phyloP scores from a whole-genome alignment of 2,888 invertebrate species.

The Cheilosia pagana region DNA sequence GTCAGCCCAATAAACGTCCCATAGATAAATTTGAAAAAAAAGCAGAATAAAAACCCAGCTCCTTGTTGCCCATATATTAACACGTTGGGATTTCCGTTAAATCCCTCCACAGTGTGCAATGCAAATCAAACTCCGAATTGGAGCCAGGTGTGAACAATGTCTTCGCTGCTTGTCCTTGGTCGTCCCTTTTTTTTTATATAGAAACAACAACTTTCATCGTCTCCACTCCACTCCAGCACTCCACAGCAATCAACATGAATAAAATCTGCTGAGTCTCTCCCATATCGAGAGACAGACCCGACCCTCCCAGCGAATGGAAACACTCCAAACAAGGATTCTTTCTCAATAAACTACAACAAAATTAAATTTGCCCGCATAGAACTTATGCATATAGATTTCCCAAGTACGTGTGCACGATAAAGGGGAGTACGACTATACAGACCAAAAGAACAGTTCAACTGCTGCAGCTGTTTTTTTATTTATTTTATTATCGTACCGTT shows the following conservation, averaged over 20 bases:
- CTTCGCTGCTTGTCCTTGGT: slow-evolving; percentile 32
- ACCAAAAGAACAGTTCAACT: slow-evolving; percentile 36
- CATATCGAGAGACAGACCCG: slow-evolving; percentile 6
- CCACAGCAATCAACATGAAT: slow-evolving; percentile 52
- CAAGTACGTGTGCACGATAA: slow-evolving; percentile 19
- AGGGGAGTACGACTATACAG: background rate
- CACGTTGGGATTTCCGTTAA: background rate
- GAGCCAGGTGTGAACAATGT: slow-evolving; percentile 65
- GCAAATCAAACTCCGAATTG: slow-evolving; percentile 52
- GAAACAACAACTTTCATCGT: slow-evolving; percentile 25
- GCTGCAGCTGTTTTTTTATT: slow-evolving; percentile 73
- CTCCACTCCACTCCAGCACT: background rate
- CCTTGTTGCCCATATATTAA: slow-evolving; percentile 26
- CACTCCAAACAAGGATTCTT: slow-evolving; percentile 45
- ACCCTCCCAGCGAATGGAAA: slow-evolving; percentile 1
- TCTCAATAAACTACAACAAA: slow-evolving; percentile 71
- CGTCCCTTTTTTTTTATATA: background rate
- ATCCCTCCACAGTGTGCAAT: slow-evolving; percentile 6
- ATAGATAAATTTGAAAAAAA: slow-evolving; percentile 5
- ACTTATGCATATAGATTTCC: slow-evolving; percentile 60
- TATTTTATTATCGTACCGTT: slow-evolving; percentile 60
- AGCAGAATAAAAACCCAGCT: too few species aligned
- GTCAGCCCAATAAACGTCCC: slow-evolving; percentile 15
- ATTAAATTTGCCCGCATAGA: slow-evolving; percentile 73
- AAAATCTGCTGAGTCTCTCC: slow-evolving; percentile 59